Conservation (phyloP, 2,797 vertebrate genomes). For the Parauchenoglanis punctatus region DNA sequence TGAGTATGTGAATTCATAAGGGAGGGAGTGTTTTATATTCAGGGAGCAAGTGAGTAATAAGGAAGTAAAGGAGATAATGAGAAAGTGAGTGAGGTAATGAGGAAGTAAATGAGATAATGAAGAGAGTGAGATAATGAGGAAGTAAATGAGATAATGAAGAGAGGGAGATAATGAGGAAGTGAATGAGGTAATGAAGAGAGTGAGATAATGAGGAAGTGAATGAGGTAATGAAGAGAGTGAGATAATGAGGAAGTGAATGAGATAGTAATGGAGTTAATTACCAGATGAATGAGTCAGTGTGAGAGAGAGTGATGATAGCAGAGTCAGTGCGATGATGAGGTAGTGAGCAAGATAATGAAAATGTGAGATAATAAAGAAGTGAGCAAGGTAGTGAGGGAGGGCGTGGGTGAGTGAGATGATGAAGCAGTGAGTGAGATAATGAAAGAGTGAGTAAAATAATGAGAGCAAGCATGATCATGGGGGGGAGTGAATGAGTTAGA, state of each 20-base stretch:
- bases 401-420: neutral
- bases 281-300: neutral
- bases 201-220: no score
- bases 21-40: neutral
- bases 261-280: neutral
- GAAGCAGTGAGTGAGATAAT: no score
- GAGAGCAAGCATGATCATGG: neutral
- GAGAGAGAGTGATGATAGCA: neutral
- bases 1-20: no score
- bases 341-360: neutral
- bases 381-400: neutral
- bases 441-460: neutral
- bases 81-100: neutral
- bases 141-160: neutral
- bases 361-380: neutral
- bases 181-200: no score
- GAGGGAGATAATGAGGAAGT: neutral
- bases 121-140: neutral
- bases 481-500: no score
- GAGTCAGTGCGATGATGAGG: neutral
- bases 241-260: neutral
- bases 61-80: neutral
- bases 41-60: neutral
- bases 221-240: no score
- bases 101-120: neutral